Evolutionary conservation across 2,113 vertebrate genomes (phyloP).

Genomic region (Gallinago undulata): DNA sequence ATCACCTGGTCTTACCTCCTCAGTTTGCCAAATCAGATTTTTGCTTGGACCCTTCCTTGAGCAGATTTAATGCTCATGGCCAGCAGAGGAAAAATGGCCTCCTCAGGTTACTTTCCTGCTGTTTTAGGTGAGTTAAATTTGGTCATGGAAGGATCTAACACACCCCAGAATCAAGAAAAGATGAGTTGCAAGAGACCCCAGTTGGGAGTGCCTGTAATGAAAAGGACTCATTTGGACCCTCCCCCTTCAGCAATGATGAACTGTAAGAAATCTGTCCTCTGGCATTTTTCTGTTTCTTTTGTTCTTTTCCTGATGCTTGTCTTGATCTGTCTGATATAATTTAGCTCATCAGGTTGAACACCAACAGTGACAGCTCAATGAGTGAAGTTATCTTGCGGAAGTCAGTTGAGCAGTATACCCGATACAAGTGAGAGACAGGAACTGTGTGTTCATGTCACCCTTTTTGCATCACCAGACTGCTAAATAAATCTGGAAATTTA

Average conservation of each 20-base stretch:
- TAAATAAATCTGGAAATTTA: neutral
- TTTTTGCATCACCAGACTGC: neutral
- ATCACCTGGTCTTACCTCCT: neutral
- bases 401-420: neutral
- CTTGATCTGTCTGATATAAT: neutral
- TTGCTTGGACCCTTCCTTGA: neutral
- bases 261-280: neutral
- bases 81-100: neutral
- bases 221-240: neutral
- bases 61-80: neutral
- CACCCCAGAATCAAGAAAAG: neutral
- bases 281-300: neutral
- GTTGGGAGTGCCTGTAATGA: neutral
- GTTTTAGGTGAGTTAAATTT: conserved; percentile 27
- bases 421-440: neutral
- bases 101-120: neutral
- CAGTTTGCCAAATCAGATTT: neutral
- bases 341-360: neutral
- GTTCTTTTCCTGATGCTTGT: neutral
- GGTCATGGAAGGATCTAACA: neutral
- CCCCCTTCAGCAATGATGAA: neutral
- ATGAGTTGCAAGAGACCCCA: neutral
- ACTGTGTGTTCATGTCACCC: neutral
- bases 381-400: neutral
- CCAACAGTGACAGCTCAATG: neutral